A percentile compares a stretch with the other conserved stretches of the same genome.
Evolutionary conservation across 2,113 vertebrate species (phyloP).

Genomic region (Ploceus nigricollis): DNA sequence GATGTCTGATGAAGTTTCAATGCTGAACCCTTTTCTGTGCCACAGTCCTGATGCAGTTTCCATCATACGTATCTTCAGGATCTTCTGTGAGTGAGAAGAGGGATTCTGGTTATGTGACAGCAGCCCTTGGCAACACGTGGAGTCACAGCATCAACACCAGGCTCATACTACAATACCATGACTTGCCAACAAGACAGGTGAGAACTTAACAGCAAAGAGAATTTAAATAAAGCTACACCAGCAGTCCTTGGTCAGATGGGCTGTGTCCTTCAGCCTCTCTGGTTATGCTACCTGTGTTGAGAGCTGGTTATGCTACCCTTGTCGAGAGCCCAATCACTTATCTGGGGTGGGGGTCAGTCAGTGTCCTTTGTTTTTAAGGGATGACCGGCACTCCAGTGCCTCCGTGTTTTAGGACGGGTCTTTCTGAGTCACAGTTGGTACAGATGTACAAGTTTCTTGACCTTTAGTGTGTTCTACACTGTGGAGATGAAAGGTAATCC

Average conservation of each 20-base stretch:
- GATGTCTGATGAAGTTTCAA: background rate
- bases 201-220: background rate
- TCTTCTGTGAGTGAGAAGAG: slow-evolving; percentile 32
- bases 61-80: slow-evolving; percentile 48
- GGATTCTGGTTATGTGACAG: slow-evolving; percentile 72
- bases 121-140: slow-evolving; percentile 84
- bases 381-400: background rate
- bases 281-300: background rate
- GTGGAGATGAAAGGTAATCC: background rate
- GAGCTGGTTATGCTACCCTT: too few relatives aligned
- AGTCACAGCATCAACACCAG: slow-evolving; percentile 84
- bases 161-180: slow-evolving; percentile 77
- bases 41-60: background rate
- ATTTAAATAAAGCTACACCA: background rate
- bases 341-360: background rate
- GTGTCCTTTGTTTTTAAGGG: background rate
- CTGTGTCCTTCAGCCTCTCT: background rate
- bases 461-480: background rate
- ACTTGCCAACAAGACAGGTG: slow-evolving; percentile 76
- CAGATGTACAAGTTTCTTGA: background rate
- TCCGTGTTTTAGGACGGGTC: background rate
- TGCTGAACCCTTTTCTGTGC: background rate
- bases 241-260: background rate
- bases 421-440: background rate
- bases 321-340: background rate